Conservation (phyloP, 2,888 invertebrate species). For the Amorpha juglandis region DNA sequence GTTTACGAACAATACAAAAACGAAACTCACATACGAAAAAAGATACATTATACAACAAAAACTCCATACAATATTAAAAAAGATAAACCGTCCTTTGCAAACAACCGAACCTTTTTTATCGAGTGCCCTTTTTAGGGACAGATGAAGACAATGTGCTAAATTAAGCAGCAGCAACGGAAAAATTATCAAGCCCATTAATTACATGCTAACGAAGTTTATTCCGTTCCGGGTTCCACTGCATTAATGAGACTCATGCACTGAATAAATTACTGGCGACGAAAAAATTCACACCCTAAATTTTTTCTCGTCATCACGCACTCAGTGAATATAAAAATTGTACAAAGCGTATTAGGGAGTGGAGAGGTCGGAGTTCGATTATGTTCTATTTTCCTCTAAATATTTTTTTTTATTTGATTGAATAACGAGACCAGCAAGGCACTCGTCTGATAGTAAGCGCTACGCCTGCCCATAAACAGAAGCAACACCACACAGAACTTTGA, state of each 20-base stretch:
- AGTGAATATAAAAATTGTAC: neutral
- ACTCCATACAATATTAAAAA: conserved; percentile 34
- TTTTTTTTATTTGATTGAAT: too few relatives aligned
- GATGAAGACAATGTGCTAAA: conserved; percentile 59
- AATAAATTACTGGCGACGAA: conserved; percentile 57
- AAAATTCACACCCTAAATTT: conserved; percentile 24
- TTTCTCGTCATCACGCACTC: neutral
- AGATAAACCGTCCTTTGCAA: conserved; percentile 37
- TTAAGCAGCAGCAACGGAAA: conserved; percentile 49
- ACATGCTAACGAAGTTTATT: conserved; percentile 74
- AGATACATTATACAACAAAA: conserved; percentile 18
- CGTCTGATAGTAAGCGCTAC: too few relatives aligned
- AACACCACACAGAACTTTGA: too few relatives aligned
- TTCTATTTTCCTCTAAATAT: neutral
- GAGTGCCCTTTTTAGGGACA: conserved; percentile 41
- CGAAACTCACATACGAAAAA: conserved; percentile 9
- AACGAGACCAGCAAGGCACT: too few relatives aligned
- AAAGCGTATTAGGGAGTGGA: neutral
- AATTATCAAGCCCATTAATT: conserved; percentile 67
- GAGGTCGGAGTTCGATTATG: neutral
- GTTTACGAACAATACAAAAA: neutral
- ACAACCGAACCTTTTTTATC: conserved; percentile 41
- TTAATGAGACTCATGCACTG: conserved; percentile 71
- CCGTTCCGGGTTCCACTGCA: conserved; percentile 55
- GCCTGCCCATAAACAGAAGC: too few relatives aligned